Conservation (phyloP, 2,797 vertebrate species). For the Melopsittacus undulatus region DNA sequence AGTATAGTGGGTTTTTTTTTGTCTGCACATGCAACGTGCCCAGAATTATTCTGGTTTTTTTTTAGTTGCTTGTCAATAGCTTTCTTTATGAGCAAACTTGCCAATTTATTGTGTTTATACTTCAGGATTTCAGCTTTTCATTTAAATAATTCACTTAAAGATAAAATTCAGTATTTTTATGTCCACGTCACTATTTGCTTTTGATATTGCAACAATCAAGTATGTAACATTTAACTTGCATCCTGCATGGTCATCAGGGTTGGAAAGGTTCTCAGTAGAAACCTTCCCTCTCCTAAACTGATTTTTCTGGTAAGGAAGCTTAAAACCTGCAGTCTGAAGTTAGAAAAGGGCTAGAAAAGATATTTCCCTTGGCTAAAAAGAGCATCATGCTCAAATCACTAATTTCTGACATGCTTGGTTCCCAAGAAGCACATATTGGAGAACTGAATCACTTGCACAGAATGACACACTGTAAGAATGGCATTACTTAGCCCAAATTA, state of each 20-base stretch:
- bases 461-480: not conserved
- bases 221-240: not conserved
- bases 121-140: not conserved
- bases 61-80: not conserved
- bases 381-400: not conserved
- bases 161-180: not conserved
- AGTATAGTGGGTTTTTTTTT: rapidly evolving
- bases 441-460: not conserved
- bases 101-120: not conserved
- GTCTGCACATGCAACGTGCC: not conserved
- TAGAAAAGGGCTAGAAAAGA: not conserved
- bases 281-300: no score
- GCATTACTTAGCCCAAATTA: not conserved
- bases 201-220: not conserved
- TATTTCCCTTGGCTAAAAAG: not conserved
- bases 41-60: not conserved
- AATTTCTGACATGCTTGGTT: not conserved
- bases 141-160: not conserved
- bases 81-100: not conserved
- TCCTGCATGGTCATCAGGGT: not conserved
- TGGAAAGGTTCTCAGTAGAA: not conserved
- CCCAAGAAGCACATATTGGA: not conserved
- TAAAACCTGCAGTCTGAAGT: not conserved
- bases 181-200: not conserved
- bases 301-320: not conserved